These are phyloP conservation scores for Babylonia areolata DNA, from an alignment of 1,140 invertebrate genomes.

Conservation along the genomic window DNA sequence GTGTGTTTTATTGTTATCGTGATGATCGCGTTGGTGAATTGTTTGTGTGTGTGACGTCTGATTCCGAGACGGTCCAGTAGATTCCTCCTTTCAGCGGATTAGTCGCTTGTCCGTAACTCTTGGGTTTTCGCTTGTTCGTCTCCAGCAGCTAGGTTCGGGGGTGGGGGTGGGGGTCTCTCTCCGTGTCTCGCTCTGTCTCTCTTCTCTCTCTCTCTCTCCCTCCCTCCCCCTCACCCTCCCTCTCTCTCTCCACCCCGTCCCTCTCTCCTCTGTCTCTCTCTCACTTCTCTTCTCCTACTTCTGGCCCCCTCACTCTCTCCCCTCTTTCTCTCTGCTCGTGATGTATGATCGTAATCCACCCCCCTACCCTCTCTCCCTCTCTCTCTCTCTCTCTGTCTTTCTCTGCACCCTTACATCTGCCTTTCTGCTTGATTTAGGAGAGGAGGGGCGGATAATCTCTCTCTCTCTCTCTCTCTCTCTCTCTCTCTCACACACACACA, in stretches of 20 bases:
- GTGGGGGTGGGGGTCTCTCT: conserved; percentile 2
- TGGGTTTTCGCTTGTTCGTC: no score
- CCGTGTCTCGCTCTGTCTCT: neutral
- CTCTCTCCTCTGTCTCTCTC: neutral
- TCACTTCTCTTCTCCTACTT: neutral
- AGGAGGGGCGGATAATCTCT: neutral
- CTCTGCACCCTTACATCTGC: no score
- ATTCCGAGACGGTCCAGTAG: no score
- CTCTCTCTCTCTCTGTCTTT: neutral
- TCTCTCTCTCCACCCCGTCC: neutral
- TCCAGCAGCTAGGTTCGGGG: no score
- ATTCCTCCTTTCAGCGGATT: no score
- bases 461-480: neutral
- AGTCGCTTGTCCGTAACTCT: no score
- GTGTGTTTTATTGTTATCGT: no score
- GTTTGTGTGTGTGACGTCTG: no score
- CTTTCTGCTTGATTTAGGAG: no score
- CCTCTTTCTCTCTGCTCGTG: neutral
- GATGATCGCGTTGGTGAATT: no score
- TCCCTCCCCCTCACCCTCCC: conserved; percentile 14
- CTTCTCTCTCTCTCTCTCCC: conserved; percentile 5
- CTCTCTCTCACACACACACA: neutral
- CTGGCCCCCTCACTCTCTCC: neutral
- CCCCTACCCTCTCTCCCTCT: no score
- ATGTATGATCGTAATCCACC: no score